Evolutionary conservation across 2,113 vertebrate species (phyloP).

Genomic region (Gorsachius goisagi): DNA sequence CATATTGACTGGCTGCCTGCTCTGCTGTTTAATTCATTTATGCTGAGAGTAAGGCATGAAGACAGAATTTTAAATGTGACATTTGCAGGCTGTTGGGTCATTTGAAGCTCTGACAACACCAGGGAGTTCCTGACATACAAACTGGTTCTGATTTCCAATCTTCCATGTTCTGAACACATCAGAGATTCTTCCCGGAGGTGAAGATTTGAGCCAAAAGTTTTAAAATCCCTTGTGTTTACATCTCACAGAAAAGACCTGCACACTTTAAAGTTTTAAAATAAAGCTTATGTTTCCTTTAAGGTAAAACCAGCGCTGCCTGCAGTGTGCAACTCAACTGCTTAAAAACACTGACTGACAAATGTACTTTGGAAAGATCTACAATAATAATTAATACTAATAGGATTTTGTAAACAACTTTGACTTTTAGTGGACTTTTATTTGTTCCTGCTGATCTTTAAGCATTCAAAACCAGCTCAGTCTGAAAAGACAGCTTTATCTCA

Average conservation of each 20-base stretch:
- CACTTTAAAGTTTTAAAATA: slow-evolving; percentile 54
- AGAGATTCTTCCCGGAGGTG: slow-evolving; percentile 46
- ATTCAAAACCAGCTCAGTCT: neutral
- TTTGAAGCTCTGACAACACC: slow-evolving; percentile 73
- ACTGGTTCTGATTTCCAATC: slow-evolving; percentile 72
- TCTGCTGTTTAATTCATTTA: slow-evolving; percentile 83
- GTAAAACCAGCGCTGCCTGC: slow-evolving; percentile 31
- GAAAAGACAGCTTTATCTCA: slow-evolving; percentile 19
- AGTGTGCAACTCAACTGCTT: neutral
- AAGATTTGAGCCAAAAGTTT: slow-evolving; percentile 59
- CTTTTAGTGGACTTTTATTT: slow-evolving; percentile 1
- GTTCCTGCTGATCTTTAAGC: neutral
- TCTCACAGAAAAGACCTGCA: slow-evolving; percentile 22
- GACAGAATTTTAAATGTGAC: slow-evolving; percentile 83
- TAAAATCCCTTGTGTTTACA: slow-evolving; percentile 55
- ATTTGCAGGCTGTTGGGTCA: slow-evolving; percentile 81
- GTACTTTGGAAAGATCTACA: slow-evolving; percentile 20
- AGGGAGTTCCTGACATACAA: slow-evolving; percentile 78
- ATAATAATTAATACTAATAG: slow-evolving; percentile 35
- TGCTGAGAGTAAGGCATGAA: slow-evolving; percentile 76
- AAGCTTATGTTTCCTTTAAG: slow-evolving; percentile 56
- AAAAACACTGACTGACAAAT: slow-evolving; percentile 36
- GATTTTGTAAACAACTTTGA: slow-evolving; percentile 2
- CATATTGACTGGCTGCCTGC: slow-evolving; percentile 79
- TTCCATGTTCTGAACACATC: slow-evolving; percentile 68